These are phyloP conservation scores for Coreius guichenoti DNA, from an alignment of 2,797 vertebrate species.

Conservation along the genomic window DNA sequence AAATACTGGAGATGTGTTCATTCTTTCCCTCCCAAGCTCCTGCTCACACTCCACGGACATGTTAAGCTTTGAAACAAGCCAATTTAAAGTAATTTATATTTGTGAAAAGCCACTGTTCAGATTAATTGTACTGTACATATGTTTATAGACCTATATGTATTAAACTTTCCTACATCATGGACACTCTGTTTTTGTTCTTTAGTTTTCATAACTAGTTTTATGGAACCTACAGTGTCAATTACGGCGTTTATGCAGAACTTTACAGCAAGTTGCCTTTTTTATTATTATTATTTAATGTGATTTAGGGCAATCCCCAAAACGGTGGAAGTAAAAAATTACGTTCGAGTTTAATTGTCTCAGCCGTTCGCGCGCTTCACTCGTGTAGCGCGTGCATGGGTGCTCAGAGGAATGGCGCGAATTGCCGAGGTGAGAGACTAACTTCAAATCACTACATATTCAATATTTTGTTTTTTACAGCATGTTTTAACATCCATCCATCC, in stretches of 20 bases:
- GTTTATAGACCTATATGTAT: slow-evolving; percentile 98
- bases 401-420: not conserved
- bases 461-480: not conserved
- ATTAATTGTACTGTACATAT: slow-evolving; percentile 96
- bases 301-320: not conserved
- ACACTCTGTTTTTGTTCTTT: slow-evolving; percentile 16
- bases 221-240: not conserved
- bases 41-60: slow-evolving; percentile 69
- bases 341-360: no score
- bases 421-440: not conserved
- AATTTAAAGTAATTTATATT: slow-evolving; percentile 96
- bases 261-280: not conserved
- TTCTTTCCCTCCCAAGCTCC: slow-evolving; percentile 60
- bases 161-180: slow-evolving; percentile 98
- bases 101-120: slow-evolving; percentile 94
- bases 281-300: not conserved
- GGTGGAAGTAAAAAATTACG: not conserved
- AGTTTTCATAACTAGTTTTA: not conserved
- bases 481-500: not conserved
- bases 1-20: slow-evolving; percentile 7
- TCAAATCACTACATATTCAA: not conserved
- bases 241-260: no score
- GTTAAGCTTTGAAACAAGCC: slow-evolving; percentile 76
- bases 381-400: no score
- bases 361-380: not conserved